These are phyloP conservation scores for Sturnus vulgaris DNA, from an alignment of 2,113 vertebrate species.

Conservation along the genomic window DNA sequence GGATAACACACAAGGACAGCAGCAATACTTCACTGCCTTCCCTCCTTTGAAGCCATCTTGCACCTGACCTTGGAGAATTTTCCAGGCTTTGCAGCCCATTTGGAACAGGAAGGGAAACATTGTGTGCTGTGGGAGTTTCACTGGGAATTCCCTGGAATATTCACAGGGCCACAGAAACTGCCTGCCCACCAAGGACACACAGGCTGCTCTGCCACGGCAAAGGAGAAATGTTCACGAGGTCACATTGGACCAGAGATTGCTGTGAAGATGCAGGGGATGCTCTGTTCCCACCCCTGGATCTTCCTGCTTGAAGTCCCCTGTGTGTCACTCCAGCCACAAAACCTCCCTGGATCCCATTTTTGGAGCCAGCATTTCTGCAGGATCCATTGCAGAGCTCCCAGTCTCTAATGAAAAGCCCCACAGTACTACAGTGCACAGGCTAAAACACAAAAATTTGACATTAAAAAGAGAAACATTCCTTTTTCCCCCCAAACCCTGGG, in stretches of 20 bases:
- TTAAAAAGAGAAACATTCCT: not conserved
- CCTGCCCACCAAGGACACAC: not conserved
- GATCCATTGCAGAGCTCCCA: not conserved
- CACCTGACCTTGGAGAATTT: not conserved
- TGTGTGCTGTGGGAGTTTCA: not conserved
- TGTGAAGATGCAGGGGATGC: not conserved
- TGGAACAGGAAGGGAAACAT: not conserved
- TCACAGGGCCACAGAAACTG: not conserved
- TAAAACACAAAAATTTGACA: rapidly evolving
- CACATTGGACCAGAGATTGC: not conserved
- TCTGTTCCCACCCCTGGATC: not conserved
- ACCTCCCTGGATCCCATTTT: not conserved
- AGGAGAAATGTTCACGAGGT: not conserved
- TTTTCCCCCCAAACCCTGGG: not conserved
- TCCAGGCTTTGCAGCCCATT: not conserved
- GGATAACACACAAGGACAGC: not conserved
- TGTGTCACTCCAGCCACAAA: not conserved
- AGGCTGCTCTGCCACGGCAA: not conserved
- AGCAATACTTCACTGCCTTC: not conserved
- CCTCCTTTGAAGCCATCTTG: not conserved
- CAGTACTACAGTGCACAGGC: not conserved
- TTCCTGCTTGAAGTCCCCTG: not conserved
- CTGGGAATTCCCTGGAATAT: not conserved
- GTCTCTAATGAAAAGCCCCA: not conserved
- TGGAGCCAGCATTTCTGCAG: not conserved